A percentile compares a stretch with the other conserved stretches of the same genome.
These are phyloP conservation scores for Cantharis nigra DNA, from an alignment of 2,888 invertebrate genomes.

Conservation along the genomic window DNA sequence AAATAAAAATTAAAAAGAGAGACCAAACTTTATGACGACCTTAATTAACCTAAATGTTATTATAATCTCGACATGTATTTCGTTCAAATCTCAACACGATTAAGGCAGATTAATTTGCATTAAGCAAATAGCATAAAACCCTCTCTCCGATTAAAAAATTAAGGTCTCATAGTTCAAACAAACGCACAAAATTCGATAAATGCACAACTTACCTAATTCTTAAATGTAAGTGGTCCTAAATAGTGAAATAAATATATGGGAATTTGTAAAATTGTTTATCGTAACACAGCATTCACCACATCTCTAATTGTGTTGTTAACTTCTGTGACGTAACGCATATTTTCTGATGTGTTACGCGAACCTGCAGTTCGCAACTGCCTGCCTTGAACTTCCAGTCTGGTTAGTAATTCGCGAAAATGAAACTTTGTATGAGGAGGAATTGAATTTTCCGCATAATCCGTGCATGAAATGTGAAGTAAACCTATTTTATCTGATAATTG, in stretches of 20 bases:
- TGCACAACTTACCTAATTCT: slow-evolving; percentile 46
- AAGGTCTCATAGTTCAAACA: slow-evolving; percentile 20
- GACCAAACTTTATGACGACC: slow-evolving; percentile 18
- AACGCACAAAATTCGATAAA: slow-evolving; percentile 41
- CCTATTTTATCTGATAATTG: slow-evolving; percentile 82
- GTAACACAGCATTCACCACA: slow-evolving; percentile 71
- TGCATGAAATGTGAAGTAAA: slow-evolving; percentile 80
- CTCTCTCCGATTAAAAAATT: slow-evolving; percentile 6
- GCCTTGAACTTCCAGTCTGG: slow-evolving; percentile 71
- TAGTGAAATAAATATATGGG: slow-evolving; percentile 30
- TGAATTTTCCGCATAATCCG: slow-evolving; percentile 78
- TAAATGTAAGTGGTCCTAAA: slow-evolving; percentile 39
- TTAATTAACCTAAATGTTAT: neutral
- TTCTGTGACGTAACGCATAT: slow-evolving; percentile 70
- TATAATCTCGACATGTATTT: neutral
- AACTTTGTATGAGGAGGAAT: slow-evolving; percentile 87
- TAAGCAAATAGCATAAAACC: neutral
- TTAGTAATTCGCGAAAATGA: slow-evolving; percentile 78
- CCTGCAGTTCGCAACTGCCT: slow-evolving; percentile 71
- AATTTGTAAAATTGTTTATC: slow-evolving; percentile 41
- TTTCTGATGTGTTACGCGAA: slow-evolving; percentile 70
- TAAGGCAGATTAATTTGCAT: slow-evolving; percentile 18
- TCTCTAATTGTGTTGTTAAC: slow-evolving; percentile 75
- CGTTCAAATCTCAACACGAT: neutral
- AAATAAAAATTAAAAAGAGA: slow-evolving; percentile 39